Evolutionary conservation across 2,888 invertebrate species (phyloP).

Genomic region (Chelonus formosanus): DNA sequence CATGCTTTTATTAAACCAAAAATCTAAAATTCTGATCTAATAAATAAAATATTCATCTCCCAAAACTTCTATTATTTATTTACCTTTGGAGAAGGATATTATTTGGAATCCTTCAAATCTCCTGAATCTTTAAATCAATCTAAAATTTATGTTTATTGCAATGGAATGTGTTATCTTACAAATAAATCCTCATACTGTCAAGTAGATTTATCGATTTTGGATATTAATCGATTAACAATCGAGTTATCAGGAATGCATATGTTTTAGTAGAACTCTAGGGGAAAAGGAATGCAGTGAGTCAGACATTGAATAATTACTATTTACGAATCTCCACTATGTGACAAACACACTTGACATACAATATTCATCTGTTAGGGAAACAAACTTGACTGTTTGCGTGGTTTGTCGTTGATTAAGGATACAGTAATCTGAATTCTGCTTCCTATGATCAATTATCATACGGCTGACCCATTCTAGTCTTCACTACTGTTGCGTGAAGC

Average conservation of each 20-base stretch:
- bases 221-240: neutral
- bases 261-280: neutral
- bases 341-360: conserved; percentile 2
- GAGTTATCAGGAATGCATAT: too few species aligned
- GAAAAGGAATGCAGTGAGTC: neutral
- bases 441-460: too few species aligned
- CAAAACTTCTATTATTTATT: too few species aligned
- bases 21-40: too few species aligned
- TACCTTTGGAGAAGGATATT: too few species aligned
- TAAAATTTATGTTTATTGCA: neutral
- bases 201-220: neutral
- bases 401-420: conserved; percentile 43
- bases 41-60: too few species aligned
- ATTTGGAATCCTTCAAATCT: too few species aligned
- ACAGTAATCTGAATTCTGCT: conserved; percentile 3
- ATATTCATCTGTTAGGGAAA: conserved; percentile 44
- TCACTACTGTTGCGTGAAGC: too few species aligned
- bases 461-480: too few species aligned
- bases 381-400: conserved; percentile 42
- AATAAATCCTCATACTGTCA: neutral
- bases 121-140: neutral
- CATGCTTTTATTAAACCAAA: too few species aligned
- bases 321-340: conserved; percentile 27
- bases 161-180: neutral
- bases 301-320: conserved; percentile 46